Evolutionary conservation across 2,113 vertebrate species (phyloP).

Genomic region (Dipodomys ordii): DNA sequence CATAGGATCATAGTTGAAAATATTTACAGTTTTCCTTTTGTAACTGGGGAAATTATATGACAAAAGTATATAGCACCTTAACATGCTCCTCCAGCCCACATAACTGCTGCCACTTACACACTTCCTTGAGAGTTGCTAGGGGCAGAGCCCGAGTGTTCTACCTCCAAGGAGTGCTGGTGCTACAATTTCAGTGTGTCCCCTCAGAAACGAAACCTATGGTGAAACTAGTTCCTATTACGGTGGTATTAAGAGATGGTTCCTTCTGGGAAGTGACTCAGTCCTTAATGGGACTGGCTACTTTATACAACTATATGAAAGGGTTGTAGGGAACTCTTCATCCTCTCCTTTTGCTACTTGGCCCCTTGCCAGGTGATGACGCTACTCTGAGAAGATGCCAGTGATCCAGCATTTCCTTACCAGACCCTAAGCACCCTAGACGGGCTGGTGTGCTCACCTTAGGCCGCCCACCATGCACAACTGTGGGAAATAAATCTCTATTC

Average conservation of each 20-base stretch:
- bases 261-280: neutral
- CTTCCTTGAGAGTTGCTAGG: neutral
- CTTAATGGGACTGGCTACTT: neutral
- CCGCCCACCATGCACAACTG: neutral
- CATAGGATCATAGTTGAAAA: neutral
- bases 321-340: neutral
- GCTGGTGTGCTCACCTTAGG: neutral
- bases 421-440: too few species aligned
- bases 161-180: neutral
- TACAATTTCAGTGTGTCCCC: neutral
- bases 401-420: neutral
- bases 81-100: neutral
- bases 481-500: neutral
- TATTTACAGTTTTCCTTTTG: neutral
- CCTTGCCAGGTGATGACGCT: neutral
- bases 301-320: neutral
- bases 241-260: neutral
- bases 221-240: neutral
- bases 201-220: neutral
- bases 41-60: neutral
- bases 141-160: neutral
- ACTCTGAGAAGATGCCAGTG: neutral
- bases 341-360: too few species aligned
- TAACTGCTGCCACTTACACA: neutral
- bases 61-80: neutral